These are phyloP conservation scores for Periplaneta americana DNA, from an alignment of 1,140 invertebrate species.

Conservation along the genomic window DNA sequence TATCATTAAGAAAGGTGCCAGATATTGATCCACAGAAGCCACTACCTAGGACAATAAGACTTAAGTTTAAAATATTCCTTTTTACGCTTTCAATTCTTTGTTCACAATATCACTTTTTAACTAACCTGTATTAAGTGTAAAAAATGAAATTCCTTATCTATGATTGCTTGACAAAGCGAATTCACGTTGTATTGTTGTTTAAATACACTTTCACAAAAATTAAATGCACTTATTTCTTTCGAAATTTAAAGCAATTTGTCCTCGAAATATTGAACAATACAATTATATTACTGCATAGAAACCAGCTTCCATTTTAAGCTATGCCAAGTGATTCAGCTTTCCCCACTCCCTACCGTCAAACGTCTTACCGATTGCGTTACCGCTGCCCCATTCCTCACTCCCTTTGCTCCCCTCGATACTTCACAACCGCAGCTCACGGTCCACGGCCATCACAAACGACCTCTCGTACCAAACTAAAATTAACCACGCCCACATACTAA, in stretches of 20 bases:
- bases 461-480: slow-evolving; percentile 4
- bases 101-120: not conserved
- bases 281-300: not conserved
- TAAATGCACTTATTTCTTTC: not conserved
- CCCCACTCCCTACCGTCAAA: not conserved
- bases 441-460: not conserved
- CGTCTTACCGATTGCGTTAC: slow-evolving; percentile 8
- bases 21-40: slow-evolving; percentile 9
- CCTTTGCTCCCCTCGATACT: not conserved
- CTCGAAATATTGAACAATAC: no score
- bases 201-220: not conserved
- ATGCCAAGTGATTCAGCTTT: slow-evolving; percentile 11
- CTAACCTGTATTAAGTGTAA: not conserved
- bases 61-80: not conserved
- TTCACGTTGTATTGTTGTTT: not conserved
- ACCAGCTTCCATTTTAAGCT: not conserved
- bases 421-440: not conserved
- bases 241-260: not conserved
- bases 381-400: not conserved
- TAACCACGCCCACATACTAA: slow-evolving; percentile 9
- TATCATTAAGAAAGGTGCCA: not conserved
- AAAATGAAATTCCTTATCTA: not conserved
- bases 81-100: not conserved
- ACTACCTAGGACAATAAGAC: not conserved
- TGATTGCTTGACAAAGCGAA: not conserved